Conservation (phyloP, 2,113 vertebrate species). For the Urocitellus parryii region DNA sequence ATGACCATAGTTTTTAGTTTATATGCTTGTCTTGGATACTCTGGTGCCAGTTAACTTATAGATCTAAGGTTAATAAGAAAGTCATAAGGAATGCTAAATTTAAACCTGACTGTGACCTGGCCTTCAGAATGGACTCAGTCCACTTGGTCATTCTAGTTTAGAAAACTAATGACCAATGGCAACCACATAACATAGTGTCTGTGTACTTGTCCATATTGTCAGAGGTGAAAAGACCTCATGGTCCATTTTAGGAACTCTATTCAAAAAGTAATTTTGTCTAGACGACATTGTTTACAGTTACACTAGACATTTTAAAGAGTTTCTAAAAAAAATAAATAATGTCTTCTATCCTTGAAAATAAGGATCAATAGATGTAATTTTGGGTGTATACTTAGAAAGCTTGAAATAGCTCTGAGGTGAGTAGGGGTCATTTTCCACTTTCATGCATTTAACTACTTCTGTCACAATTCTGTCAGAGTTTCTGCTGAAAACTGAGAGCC, state of each 20-base stretch:
- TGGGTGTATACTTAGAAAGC: slow-evolving; percentile 58
- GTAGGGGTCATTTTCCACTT: slow-evolving; percentile 71
- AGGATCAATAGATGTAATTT: slow-evolving; percentile 78
- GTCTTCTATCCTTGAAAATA: slow-evolving; percentile 65
- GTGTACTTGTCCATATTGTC: not conserved
- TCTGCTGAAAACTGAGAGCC: slow-evolving; percentile 22
- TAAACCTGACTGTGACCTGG: slow-evolving; percentile 32
- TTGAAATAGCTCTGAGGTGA: slow-evolving; percentile 74
- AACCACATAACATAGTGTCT: slow-evolving; percentile 45
- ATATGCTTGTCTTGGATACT: not conserved
- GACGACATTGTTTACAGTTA: slow-evolving; percentile 64
- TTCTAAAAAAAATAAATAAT: slow-evolving; percentile 58
- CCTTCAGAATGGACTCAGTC: slow-evolving; percentile 36
- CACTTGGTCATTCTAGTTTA: not conserved
- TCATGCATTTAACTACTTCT: slow-evolving; percentile 67
- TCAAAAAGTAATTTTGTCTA: slow-evolving; percentile 39
- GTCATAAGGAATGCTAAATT: slow-evolving; percentile 51
- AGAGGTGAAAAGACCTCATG: slow-evolving; percentile 2
- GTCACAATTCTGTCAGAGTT: slow-evolving; percentile 56
- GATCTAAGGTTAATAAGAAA: slow-evolving; percentile 55
- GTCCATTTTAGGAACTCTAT: slow-evolving; percentile 55
- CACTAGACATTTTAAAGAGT: slow-evolving; percentile 59
- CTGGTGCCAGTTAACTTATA: not conserved
- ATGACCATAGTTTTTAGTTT: not conserved
- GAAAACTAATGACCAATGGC: slow-evolving; percentile 64